Evolutionary conservation across 2,797 vertebrate species (phyloP), one percentile per base, ranked within the genome.

Genomic region (Argya squamiceps): DNA sequence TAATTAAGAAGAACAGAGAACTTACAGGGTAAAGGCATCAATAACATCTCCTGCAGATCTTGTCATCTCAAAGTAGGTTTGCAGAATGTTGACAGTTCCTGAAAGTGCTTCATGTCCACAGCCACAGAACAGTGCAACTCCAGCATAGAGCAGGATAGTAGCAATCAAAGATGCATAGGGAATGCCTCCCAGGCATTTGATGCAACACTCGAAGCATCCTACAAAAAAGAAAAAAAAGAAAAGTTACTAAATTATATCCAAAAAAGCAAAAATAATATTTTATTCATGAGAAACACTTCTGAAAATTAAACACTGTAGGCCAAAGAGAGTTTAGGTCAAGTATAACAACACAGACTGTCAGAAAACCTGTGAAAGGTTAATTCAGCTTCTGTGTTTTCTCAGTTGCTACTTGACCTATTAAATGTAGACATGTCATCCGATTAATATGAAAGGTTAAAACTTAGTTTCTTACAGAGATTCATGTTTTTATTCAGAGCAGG

Each of bases 21-120:
- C 99, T 99, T 97, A 99, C 99, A 99, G 99, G 93, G 99, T 99
- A 93, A 99, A 99, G 96, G 99, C 99, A 70, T 99, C 99, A 97
- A 99, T 97, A 4, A 99, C 98, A 44, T 99, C 99, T 97, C 98
- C 98, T 50, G 99, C 98, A 97, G 98, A 98, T 97, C 99, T 98
- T 88, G 99, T 98, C 98, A 99, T 99, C 97, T 99, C 99, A 88
- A 99, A 99, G 98, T 99, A 99, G 98, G 98, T 99, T 96, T 99
- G 99, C 95, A 99, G 99, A 96, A 99, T 99, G 97, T 99, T 99
- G 97, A 99, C 99, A 0, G 99, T 99, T 96, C 99, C 99, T 9
- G 99, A 99, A 63, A 99, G 98, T 7, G 99, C 99, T 98, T 99
- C 99, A 88, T 99, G 99, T 26, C 99, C 99, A 17, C 99, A 99